phyloP scores from a whole-genome alignment of 2,797 vertebrate species.

The Tympanoctomys barrerae region DNA sequence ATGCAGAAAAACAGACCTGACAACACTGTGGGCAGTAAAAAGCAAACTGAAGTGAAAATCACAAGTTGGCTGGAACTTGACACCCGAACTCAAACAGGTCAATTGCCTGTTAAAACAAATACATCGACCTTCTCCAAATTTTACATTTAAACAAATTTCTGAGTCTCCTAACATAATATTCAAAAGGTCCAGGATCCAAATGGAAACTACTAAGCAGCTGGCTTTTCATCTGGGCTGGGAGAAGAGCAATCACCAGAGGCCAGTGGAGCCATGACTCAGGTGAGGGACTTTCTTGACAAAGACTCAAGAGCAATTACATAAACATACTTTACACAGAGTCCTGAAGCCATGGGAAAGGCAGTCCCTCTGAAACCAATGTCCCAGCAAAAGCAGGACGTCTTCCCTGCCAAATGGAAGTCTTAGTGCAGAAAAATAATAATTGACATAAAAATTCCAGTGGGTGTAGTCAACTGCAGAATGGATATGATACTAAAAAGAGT shows the following conservation, averaged over 20 bases:
- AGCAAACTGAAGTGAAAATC: background rate
- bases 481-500: background rate
- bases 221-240: background rate
- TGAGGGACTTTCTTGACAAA: background rate
- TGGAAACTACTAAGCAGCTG: background rate
- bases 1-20: background rate
- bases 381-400: background rate
- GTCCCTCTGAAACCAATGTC: background rate
- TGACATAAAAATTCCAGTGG: constrained; percentile 40
- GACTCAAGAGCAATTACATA: background rate
- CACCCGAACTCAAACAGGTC: background rate
- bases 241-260: background rate
- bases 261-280: background rate
- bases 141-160: constrained; percentile 5
- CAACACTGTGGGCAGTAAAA: background rate
- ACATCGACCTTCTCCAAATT: background rate
- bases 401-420: constrained; percentile 22
- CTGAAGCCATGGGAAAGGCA: background rate
- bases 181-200: background rate
- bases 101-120: background rate
- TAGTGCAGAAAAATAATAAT: constrained; percentile 46
- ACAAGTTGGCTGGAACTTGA: constrained; percentile 5
- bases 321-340: constrained; percentile 14
- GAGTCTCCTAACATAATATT: background rate
- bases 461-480: background rate